A percentile compares a stretch with the other conserved stretches of the same genome.
phyloP scores from a whole-genome alignment of 2,113 vertebrate genomes.

The Acinonyx jubatus region DNA sequence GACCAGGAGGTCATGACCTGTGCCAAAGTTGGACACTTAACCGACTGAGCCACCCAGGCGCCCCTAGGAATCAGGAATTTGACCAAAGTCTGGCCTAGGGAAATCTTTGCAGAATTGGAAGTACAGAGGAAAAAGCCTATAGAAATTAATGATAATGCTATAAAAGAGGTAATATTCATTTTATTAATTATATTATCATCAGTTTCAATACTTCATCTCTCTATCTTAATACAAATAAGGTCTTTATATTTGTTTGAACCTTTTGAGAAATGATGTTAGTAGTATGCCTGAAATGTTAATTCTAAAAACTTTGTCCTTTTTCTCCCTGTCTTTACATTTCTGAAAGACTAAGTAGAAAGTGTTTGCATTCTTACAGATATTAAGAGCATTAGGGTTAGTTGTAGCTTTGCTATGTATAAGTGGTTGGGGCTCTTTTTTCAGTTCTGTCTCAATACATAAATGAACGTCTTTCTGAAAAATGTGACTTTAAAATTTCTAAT shows the following conservation, averaged over 20 bases:
- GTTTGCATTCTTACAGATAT: neutral
- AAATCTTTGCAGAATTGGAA: slow-evolving; percentile 31
- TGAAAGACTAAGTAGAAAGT: neutral
- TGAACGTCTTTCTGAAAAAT: slow-evolving; percentile 32
- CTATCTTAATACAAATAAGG: neutral
- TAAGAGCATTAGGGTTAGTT: neutral
- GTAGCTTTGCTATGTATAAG: neutral
- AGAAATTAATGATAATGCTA: neutral
- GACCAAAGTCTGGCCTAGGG: neutral
- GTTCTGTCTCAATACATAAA: neutral
- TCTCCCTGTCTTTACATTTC: neutral
- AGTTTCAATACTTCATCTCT: neutral
- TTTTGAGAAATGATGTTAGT: neutral
- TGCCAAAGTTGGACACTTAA: too few relatives aligned
- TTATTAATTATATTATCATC: neutral
- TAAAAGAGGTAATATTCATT: neutral
- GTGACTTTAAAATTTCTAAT: neutral
- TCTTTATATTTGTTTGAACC: neutral
- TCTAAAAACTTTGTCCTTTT: neutral
- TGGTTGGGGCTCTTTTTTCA: neutral
- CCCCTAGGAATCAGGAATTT: neutral
- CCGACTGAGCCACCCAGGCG: too few relatives aligned
- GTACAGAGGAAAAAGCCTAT: neutral
- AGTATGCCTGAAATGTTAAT: slow-evolving; percentile 15
- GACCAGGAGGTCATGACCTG: too few relatives aligned